phyloP scores from a whole-genome alignment of 2,113 vertebrate species.

The Rhinichthys klamathensis region DNA sequence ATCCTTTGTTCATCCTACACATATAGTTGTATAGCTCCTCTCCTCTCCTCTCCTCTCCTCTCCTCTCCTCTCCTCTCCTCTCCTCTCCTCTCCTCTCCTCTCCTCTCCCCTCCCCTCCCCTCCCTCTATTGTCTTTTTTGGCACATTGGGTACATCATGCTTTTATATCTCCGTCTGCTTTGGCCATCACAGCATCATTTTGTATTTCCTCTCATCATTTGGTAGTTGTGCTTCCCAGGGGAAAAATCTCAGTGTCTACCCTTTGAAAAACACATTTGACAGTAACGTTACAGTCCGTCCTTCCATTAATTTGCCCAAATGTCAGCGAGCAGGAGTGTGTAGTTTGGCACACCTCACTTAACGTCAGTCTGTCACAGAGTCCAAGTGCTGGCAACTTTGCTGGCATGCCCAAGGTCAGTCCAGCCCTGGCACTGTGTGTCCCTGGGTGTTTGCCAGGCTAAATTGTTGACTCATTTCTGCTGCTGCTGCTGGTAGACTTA shows the following conservation, averaged over 20 bases:
- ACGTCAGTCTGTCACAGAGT: slow-evolving; percentile 1
- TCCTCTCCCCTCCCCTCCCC: not conserved
- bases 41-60: not conserved
- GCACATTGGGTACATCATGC: not conserved
- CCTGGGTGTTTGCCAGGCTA: slow-evolving; percentile 30
- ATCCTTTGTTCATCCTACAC: too few species aligned
- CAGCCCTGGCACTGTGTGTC: not conserved
- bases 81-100: slow-evolving; percentile 4
- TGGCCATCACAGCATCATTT: slow-evolving; percentile 21
- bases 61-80: not conserved
- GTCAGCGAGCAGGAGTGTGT: not conserved
- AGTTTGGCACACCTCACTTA: slow-evolving; percentile 9
- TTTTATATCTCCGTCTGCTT: slow-evolving; percentile 21
- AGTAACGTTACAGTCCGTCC: not conserved
- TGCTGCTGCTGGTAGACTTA: slow-evolving; percentile 4
- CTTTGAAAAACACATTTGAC: not conserved
- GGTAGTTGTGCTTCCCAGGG: slow-evolving; percentile 6
- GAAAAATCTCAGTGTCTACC: not conserved
- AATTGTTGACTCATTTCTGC: slow-evolving; percentile 28
- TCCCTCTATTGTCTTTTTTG: not conserved
- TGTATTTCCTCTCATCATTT: slow-evolving; percentile 7
- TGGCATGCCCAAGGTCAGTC: slow-evolving; percentile 28
- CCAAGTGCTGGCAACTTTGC: not conserved
- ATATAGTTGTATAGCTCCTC: not conserved
- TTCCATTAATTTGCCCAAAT: not conserved